Conservation (phyloP, 2,888 invertebrate species). For the Troides oblongomaculatus region DNA sequence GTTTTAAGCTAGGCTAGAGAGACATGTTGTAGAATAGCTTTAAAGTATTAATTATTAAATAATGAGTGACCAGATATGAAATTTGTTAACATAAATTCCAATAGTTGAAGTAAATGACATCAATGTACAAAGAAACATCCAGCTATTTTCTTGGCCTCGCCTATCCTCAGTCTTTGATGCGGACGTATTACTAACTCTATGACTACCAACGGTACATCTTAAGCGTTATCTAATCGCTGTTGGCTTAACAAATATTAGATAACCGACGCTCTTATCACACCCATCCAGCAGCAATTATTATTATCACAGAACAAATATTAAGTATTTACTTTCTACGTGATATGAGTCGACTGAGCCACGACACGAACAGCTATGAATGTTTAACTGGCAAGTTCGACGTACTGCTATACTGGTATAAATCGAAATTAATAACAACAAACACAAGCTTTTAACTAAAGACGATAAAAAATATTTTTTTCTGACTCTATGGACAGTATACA, state of each 20-base stretch:
- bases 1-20: no score
- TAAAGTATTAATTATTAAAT: neutral
- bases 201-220: slow-evolving; percentile 55
- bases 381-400: slow-evolving; percentile 21
- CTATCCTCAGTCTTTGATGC: slow-evolving; percentile 36
- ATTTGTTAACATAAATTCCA: neutral
- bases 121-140: neutral
- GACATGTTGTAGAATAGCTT: no score
- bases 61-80: neutral
- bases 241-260: slow-evolving; percentile 72
- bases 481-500: no score
- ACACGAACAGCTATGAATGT: slow-evolving; percentile 11
- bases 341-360: slow-evolving; percentile 46
- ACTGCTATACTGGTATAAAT: slow-evolving; percentile 5
- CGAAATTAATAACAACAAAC: neutral
- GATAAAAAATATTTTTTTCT: neutral
- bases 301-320: slow-evolving; percentile 49
- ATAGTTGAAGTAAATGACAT: neutral
- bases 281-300: slow-evolving; percentile 76
- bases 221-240: slow-evolving; percentile 64
- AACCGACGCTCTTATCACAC: slow-evolving; percentile 61
- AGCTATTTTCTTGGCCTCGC: slow-evolving; percentile 26
- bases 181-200: slow-evolving; percentile 43
- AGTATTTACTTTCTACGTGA: slow-evolving; percentile 40
- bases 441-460: neutral